Evolutionary conservation across 2,113 vertebrate species (phyloP), one percentile per base, ranked within the genome.

Genomic region (Coracopsis vasa): DNA sequence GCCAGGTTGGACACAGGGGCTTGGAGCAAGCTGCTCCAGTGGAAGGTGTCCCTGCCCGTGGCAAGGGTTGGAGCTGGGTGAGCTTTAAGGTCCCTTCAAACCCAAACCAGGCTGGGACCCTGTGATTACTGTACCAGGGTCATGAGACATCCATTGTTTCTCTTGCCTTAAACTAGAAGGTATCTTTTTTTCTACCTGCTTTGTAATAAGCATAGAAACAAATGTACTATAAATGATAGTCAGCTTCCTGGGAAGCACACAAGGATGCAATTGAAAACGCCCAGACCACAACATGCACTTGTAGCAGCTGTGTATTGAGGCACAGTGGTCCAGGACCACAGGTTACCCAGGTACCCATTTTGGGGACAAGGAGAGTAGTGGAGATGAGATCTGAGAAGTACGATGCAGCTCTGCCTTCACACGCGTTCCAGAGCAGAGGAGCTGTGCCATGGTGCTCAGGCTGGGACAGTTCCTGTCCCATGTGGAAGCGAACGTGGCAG

Each of bases 151-250:
- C 17, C 17, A 10, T 31, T 41, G 8, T 14, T 71, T 58, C 44
- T 29, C 33, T 41, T 50, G 25, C 35, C 64, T 35, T 41, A 42
- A n/a, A 20, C 25, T 25, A 24, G 70, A 44, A 71, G 35, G 47
- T 13, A 2, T 45, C 45, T 58, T 15, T 48, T 48, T 20, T 51
- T 16, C 44, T 18, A 42, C 20, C 29, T 21, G 27, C 42, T 74
- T 50, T 16, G 3, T 79, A 15, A 16, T 19, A 20, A 29, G 8
- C 9, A 9, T 20, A 29, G 39, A 65, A 78, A 66, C 18, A 31
- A 10, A 13, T 1, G 11, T 0, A 0, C 18, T 29, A 13, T 29
- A 16, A 31, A 9, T 6, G 27, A 37, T 20, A 21, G 16, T 17
- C 0, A 3, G 29, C 33, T 17, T 64, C 58, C 42, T 31, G 13